phyloP scores from a whole-genome alignment of 2,113 vertebrate species.

The Paralichthys olivaceus region DNA sequence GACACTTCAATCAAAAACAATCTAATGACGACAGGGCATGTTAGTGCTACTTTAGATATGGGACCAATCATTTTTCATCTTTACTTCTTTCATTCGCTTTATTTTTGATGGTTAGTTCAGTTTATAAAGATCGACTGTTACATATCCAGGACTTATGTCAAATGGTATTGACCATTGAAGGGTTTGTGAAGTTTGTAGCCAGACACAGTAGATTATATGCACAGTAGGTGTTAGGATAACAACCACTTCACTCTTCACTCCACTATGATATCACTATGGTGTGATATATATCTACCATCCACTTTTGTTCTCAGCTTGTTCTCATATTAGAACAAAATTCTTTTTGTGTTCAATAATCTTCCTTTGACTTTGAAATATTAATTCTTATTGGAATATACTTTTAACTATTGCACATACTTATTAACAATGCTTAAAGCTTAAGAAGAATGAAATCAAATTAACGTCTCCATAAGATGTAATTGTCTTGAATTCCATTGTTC shows the following conservation, averaged over 20 bases:
- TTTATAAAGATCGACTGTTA: not conserved
- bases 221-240: not conserved
- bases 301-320: not conserved
- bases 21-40: no score
- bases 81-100: not conserved
- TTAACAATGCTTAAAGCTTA: not conserved
- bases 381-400: not conserved
- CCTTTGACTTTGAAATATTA: no score
- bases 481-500: not conserved
- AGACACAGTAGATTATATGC: not conserved
- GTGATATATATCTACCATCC: not conserved
- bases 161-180: not conserved
- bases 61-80: not conserved
- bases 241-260: not conserved
- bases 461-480: not conserved
- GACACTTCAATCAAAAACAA: no score
- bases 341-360: not conserved
- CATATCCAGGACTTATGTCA: not conserved
- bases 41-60: not conserved
- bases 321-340: not conserved
- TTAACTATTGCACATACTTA: not conserved
- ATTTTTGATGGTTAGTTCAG: not conserved
- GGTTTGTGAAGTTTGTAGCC: not conserved
- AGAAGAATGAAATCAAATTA: not conserved
- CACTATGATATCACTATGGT: not conserved